Base-by-base conservation (phyloP, 1,140 invertebrate species). In the Frieseomelitta varia region DNA sequence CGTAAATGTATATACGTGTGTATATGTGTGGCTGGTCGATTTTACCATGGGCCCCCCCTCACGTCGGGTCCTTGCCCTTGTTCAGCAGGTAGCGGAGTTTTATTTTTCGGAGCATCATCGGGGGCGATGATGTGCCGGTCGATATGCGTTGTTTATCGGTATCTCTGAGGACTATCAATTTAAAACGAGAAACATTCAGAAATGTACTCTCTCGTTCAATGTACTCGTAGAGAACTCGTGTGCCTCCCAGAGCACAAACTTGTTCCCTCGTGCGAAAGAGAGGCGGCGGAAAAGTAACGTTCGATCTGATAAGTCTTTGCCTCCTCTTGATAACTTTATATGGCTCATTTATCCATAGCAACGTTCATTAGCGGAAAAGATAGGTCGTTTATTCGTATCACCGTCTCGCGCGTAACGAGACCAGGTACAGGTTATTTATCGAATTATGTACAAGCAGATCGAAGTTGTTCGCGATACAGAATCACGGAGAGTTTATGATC, bases 51-150 rank as follows among this genome's bases (percentile, higher is more conserved):
- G n/a, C n/a, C n/a, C n/a, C n/a, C n/a, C n/a, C n/a, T n/a, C n/a
- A n/a, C n/a, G n/a, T 80, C 65, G 76, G n/a, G 58, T 67, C 63
- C n/a, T 79, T 75, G 72, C 76, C 80, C 81, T n/a, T n/a, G 58
- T 47, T 76, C 88, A 80, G 88, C 88, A 89, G 87, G 88, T 89
- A 89, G 79, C 87, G 56, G 53, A 39, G 68, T 39, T 85, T 71
- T 47, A 51, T 78, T 78, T 74, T 77, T 61, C 12, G 30, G 65
- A 72, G 24, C 63, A 58, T 58, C 65, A 71, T 73, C 78, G 71
- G 51, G 76, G 11, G 17, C 39, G 17, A 10, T 61, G 30, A 77
- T 68, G 73, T 39, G n/a, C 17, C 21, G 27, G 24, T 30, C 51
- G 47, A 27, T 30, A 53, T 30, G 51, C 6, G 10, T 27, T 12